A percentile compares a stretch with the other conserved stretches of the same genome.
Evolutionary conservation across 2,797 vertebrate species (phyloP).

Genomic region (Gymnothorax javanicus): DNA sequence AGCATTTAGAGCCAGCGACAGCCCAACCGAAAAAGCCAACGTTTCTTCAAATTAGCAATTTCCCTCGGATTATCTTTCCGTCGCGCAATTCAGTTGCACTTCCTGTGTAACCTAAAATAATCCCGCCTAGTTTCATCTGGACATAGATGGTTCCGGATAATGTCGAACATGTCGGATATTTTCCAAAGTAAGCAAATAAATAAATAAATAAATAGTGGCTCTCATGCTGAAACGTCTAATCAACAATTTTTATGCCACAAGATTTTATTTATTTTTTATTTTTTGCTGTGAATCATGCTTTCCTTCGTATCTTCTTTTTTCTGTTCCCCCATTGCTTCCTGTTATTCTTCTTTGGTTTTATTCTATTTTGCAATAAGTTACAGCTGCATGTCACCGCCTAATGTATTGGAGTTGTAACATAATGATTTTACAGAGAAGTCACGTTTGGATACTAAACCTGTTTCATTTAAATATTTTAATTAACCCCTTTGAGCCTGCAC

Average conservation of each 20-base stretch:
- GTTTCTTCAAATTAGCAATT: not conserved
- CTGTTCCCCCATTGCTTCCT: too few relatives aligned
- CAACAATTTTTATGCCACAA: not conserved
- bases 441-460: too few relatives aligned
- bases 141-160: not conserved
- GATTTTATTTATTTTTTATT: too few relatives aligned
- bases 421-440: too few relatives aligned
- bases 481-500: too few relatives aligned
- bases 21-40: not conserved
- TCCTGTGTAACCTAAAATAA: slow-evolving; percentile 62
- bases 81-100: slow-evolving; percentile 47
- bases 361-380: too few relatives aligned
- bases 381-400: too few relatives aligned
- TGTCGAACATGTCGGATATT: not conserved
- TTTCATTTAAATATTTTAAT: too few relatives aligned
- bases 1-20: not conserved
- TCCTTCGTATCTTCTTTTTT: too few relatives aligned
- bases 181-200: not conserved
- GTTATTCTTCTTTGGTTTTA: too few relatives aligned
- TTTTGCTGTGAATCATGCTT: too few relatives aligned
- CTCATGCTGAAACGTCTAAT: not conserved
- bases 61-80: slow-evolving; percentile 24
- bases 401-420: too few relatives aligned
- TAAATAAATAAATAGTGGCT: not conserved
- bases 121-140: slow-evolving; percentile 38